These are phyloP conservation scores for Heloderma charlesbogerti DNA, from an alignment of 2,113 vertebrate genomes.

Conservation along the genomic window DNA sequence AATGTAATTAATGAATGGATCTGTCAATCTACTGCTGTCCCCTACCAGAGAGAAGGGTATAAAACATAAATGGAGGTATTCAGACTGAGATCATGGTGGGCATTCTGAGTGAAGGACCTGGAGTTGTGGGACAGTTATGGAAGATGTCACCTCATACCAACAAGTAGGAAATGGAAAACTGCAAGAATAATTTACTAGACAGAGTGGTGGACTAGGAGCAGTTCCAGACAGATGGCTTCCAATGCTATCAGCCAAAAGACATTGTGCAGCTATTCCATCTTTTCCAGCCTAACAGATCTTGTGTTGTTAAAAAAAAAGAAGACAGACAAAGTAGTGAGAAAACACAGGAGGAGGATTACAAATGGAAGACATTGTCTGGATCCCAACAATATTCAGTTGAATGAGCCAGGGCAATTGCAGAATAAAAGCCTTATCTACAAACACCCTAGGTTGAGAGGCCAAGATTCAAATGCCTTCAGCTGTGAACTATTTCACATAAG, in stretches of 20 bases:
- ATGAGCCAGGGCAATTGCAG: not conserved
- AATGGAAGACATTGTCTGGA: not conserved
- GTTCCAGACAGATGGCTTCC: not conserved
- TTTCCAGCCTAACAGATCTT: not conserved
- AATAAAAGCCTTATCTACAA: not conserved
- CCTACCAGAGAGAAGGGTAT: not conserved
- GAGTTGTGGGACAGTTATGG: not conserved
- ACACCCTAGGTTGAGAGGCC: not conserved
- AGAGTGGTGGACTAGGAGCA: not conserved
- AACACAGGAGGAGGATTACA: not conserved
- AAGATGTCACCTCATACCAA: not conserved
- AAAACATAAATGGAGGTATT: not conserved
- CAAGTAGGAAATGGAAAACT: not conserved
- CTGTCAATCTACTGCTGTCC: not conserved
- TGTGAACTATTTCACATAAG: not conserved
- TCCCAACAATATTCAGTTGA: not conserved
- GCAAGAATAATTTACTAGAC: not conserved
- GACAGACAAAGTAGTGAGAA: not conserved
- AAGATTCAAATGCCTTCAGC: not conserved
- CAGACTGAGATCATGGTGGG: not conserved
- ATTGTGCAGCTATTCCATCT: not conserved
- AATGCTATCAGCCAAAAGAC: not conserved
- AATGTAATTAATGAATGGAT: too few relatives aligned
- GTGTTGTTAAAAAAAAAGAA: not conserved
- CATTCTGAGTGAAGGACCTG: not conserved